A percentile compares a stretch with the other conserved stretches of the same genome.
Evolutionary conservation across 1,140 invertebrate genomes (phyloP).

Genomic region (Eurosta solidaginis): DNA sequence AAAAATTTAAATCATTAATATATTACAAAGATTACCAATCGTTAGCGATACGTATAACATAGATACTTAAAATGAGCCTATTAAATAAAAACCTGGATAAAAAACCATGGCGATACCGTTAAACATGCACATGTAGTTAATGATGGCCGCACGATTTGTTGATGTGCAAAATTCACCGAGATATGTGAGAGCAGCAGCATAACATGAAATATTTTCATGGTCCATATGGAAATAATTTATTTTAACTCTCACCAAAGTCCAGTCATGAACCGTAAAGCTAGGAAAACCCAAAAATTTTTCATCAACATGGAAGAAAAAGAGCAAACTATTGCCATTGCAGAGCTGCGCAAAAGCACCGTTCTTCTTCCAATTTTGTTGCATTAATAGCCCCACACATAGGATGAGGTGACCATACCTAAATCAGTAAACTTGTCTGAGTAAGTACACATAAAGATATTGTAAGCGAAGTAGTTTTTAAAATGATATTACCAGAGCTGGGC

Average conservation of each 20-base stretch:
- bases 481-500: not conserved
- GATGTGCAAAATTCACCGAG: conserved; percentile 61
- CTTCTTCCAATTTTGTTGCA: conserved; percentile 61
- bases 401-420: conserved; percentile 48
- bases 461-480: no score
- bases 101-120: conserved; percentile 1
- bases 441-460: no score
- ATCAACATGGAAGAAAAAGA: conserved; percentile 61
- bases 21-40: no score
- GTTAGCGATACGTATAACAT: no score
- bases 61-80: not conserved
- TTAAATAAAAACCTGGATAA: conserved; percentile 23
- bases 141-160: conserved; percentile 41
- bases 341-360: conserved; percentile 60
- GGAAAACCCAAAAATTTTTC: conserved; percentile 62
- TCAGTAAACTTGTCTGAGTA: not conserved
- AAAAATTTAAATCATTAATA: not conserved
- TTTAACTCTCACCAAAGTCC: not conserved
- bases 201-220: conserved; percentile 42
- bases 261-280: not conserved
- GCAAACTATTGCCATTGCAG: conserved; percentile 41
- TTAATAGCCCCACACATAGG: conserved; percentile 63
- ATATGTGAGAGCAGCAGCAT: conserved; percentile 61
- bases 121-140: conserved; percentile 28
- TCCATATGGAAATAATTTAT: not conserved